These are phyloP conservation scores for Phytoseiulus persimilis DNA, from an alignment of 2,888 invertebrate species.

Conservation along the genomic window DNA sequence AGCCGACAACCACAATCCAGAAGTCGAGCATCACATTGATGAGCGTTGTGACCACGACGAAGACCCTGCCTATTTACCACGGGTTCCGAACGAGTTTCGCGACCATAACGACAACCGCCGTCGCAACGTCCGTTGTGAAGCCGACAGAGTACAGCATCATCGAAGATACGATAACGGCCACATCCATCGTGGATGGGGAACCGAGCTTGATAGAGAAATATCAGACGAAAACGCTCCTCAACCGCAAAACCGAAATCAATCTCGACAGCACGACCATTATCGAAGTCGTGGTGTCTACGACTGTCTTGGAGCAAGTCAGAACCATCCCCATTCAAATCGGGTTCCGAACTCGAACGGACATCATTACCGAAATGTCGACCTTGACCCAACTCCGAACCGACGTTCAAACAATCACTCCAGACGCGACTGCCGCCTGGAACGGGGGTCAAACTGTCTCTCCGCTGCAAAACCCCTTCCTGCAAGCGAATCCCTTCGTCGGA, in stretches of 20 bases:
- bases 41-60: slow-evolving; percentile 45
- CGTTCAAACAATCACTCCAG: slow-evolving; percentile 43
- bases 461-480: slow-evolving; percentile 9
- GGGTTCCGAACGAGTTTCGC: slow-evolving; percentile 46
- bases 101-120: slow-evolving; percentile 46
- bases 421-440: slow-evolving; percentile 41
- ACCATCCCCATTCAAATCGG: slow-evolving; percentile 46
- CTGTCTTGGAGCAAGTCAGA: slow-evolving; percentile 45
- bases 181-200: slow-evolving; percentile 23
- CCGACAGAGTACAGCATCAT: slow-evolving; percentile 43
- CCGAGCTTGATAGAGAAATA: slow-evolving; percentile 41
- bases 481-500: slow-evolving; percentile 23
- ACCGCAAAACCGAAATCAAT: slow-evolving; percentile 43
- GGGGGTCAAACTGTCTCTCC: slow-evolving; percentile 6
- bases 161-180: slow-evolving; percentile 43
- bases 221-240: slow-evolving; percentile 45
- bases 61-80: slow-evolving; percentile 46
- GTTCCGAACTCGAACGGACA: slow-evolving; percentile 46
- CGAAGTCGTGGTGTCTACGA: slow-evolving; percentile 46
- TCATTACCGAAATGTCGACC: slow-evolving; percentile 45
- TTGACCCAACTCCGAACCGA: slow-evolving; percentile 45
- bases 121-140: slow-evolving; percentile 45
- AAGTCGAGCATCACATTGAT: slow-evolving; percentile 14
- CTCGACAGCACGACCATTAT: slow-evolving; percentile 45
- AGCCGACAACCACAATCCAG: neutral